Base-by-base conservation (phyloP, 1,140 invertebrate species). In the Micrasema minimum region DNA sequence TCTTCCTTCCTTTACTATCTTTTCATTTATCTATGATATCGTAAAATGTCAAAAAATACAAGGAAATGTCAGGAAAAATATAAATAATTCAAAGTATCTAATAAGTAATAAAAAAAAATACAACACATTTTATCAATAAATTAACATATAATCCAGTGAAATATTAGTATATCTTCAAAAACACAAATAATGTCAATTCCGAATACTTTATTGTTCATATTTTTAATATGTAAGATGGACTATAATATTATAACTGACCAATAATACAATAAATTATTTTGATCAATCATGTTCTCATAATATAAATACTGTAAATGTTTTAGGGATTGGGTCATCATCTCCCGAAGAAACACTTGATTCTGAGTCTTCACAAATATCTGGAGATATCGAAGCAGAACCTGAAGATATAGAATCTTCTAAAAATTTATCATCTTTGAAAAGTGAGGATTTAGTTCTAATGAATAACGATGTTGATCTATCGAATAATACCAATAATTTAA, bases 131-230 rank as follows among this genome's bases (percentile, higher is more conserved):
- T n/a, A n/a, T n/a, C n/a, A n/a, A n/a, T n/a, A n/a, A n/a, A n/a
- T n/a, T n/a, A n/a, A n/a, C n/a, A n/a, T n/a, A n/a, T n/a, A n/a
- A n/a, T n/a, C n/a, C n/a, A n/a, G n/a, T n/a, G n/a, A n/a, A n/a
- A n/a, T n/a, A n/a, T n/a, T n/a, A n/a, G n/a, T n/a, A n/a, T n/a
- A n/a, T n/a, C n/a, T n/a, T n/a, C n/a, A n/a, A n/a, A n/a, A n/a
- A n/a, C n/a, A n/a, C n/a, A n/a, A n/a, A 46, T 23, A 64, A 31
- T 46, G 41, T n/a, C 38, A n/a, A 46, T 22, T 10, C 41, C 12
- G 16, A 62, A 41, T 14, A 43, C 20, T 72, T 71, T 66, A 16
- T n/a, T 62, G 41, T 12, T 62, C 9, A 18, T 45, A 43, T 41
- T 62, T 55, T 31, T 55, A 14, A 16, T 55, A 31, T 55, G 51